A percentile compares a stretch with the other conserved stretches of the same genome.
Evolutionary conservation across 2,113 vertebrate species (phyloP).

Genomic region (Gulo gulo): DNA sequence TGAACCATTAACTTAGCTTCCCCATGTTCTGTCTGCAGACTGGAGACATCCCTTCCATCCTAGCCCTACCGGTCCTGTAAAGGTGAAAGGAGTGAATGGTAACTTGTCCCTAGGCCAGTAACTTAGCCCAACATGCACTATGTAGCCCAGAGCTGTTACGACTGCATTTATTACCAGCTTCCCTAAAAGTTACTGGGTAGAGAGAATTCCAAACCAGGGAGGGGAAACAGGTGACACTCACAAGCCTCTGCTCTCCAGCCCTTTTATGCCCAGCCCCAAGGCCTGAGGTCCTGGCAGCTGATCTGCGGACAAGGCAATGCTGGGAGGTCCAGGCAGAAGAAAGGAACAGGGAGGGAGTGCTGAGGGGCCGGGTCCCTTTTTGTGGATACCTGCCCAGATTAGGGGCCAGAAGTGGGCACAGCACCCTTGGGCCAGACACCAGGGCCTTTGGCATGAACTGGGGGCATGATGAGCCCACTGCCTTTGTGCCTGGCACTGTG

Average conservation of each 20-base stretch:
- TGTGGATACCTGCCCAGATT: not conserved
- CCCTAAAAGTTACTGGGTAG: not conserved
- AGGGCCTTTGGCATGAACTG: not conserved
- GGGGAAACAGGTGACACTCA: not conserved
- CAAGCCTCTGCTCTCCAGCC: not conserved
- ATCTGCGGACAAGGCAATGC: not conserved
- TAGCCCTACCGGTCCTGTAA: not conserved
- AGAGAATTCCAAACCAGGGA: not conserved
- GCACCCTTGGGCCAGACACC: not conserved
- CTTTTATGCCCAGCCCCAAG: not conserved
- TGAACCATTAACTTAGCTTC: not conserved
- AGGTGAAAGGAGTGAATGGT: not conserved
- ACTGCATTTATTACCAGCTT: not conserved
- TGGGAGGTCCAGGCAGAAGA: not conserved
- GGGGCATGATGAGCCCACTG: not conserved
- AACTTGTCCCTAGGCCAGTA: not conserved
- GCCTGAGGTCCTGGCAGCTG: not conserved
- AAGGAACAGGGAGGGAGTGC: not conserved
- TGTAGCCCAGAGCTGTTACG: accelerated
- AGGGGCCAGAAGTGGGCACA: not conserved
- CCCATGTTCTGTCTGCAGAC: not conserved
- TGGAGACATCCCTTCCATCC: not conserved
- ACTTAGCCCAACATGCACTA: accelerated
- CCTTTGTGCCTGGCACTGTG: not conserved
- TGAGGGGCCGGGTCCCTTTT: not conserved